A percentile compares a stretch with the other conserved stretches of the same genome.
Evolutionary conservation across 1,140 invertebrate genomes (phyloP).

Genomic region (Pogonomyrmex barbatus): DNA sequence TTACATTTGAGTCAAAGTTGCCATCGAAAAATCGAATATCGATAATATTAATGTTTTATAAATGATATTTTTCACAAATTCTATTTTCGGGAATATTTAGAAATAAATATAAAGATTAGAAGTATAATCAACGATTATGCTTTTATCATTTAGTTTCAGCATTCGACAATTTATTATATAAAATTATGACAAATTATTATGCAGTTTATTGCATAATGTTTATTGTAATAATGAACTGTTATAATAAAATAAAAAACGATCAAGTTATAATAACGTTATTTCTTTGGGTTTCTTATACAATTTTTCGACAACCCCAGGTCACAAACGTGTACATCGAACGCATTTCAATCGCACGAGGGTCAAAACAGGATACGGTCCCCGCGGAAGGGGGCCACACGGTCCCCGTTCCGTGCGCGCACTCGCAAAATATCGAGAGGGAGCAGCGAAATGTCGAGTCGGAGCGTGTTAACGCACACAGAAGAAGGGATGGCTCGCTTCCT

Average conservation of each 20-base stretch:
- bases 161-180: background rate
- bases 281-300: background rate
- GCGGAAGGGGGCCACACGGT: conserved; percentile 11
- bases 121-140: background rate
- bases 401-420: conserved; percentile 52
- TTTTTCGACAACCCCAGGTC: conserved; percentile 13
- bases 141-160: background rate
- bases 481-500: conserved; percentile 82
- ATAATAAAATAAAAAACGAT: background rate
- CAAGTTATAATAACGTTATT: conserved; percentile 1
- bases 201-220: background rate
- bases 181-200: background rate
- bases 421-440: conserved; percentile 64
- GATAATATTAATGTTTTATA: background rate
- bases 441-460: conserved; percentile 74
- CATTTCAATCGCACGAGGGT: conserved; percentile 36
- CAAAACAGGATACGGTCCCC: conserved; percentile 57
- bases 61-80: background rate
- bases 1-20: background rate
- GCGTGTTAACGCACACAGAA: conserved; percentile 76
- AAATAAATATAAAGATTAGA: conserved; percentile 31
- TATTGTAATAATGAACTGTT: background rate
- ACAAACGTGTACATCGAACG: conserved; percentile 29
- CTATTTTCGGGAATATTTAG: background rate
- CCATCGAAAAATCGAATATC: background rate